A percentile compares a stretch with the other conserved stretches of the same genome.
phyloP scores from a whole-genome alignment of 1,140 invertebrate species.

The Drosophila virilis region DNA sequence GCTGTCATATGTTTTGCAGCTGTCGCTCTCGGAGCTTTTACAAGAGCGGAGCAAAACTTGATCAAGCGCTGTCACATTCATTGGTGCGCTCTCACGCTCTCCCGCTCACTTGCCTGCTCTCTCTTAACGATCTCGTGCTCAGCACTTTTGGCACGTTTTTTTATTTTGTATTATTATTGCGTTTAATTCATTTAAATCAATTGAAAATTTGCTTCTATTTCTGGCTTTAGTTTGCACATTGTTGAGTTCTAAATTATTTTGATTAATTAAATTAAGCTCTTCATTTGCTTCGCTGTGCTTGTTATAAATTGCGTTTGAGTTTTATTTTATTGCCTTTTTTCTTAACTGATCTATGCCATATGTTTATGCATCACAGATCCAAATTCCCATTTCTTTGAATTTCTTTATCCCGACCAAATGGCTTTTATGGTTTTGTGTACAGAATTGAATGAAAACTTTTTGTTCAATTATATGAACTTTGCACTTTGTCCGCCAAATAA shows the following conservation, averaged over 20 bases:
- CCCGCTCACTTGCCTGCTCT: neutral
- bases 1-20: constrained; percentile 44
- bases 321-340: neutral
- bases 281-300: constrained; percentile 15
- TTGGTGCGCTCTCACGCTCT: neutral
- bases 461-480: neutral
- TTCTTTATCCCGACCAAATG: neutral
- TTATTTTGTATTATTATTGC: neutral
- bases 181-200: constrained; percentile 76
- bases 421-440: neutral
- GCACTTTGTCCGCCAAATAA: neutral
- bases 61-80: constrained; percentile 1
- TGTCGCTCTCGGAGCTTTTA: constrained; percentile 41
- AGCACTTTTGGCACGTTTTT: constrained; percentile 45
- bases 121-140: constrained; percentile 59
- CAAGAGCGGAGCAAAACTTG: constrained; percentile 25
- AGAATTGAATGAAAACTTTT: neutral
- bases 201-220: constrained; percentile 73
- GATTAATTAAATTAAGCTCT: constrained; percentile 57
- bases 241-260: constrained; percentile 65
- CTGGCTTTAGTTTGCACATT: constrained; percentile 50
- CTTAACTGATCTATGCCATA: constrained; percentile 26
- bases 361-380: constrained; percentile 1
- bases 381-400: neutral
- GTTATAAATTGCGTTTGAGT: neutral